These are phyloP conservation scores for Hemistola chrysoprasaria DNA, from an alignment of 2,888 invertebrate species.

Conservation along the genomic window DNA sequence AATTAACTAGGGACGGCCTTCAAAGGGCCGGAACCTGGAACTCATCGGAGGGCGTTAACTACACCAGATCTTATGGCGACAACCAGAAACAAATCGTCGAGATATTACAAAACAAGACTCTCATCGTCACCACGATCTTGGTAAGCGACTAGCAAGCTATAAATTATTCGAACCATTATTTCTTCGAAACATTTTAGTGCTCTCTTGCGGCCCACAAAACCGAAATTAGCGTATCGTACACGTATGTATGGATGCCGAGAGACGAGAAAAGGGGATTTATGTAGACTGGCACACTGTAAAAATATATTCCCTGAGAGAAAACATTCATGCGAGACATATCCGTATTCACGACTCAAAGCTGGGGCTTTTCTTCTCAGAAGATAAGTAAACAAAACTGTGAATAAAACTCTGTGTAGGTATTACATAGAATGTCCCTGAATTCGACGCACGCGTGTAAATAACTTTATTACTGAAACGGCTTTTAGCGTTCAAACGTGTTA, in stretches of 20 bases:
- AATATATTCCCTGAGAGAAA: conserved; percentile 47
- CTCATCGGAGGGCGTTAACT: conserved; percentile 93
- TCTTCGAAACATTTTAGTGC: conserved; percentile 48
- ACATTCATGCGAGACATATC: conserved; percentile 41
- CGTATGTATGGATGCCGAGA: conserved; percentile 41
- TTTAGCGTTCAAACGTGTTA: conserved; percentile 9
- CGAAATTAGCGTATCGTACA: conserved; percentile 56
- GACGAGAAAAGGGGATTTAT: conserved; percentile 45
- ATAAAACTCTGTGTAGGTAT: conserved; percentile 30
- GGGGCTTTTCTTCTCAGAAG: conserved; percentile 24
- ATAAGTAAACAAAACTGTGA: conserved; percentile 34
- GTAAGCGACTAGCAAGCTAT: conserved; percentile 79
- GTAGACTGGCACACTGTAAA: conserved; percentile 42
- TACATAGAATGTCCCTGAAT: conserved; percentile 27
- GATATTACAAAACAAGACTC: conserved; percentile 94
- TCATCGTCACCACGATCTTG: conserved; percentile 94
- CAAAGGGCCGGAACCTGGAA: conserved; percentile 95
- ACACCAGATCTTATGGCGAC: conserved; percentile 92
- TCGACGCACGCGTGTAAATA: conserved; percentile 34
- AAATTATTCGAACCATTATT: conserved; percentile 44
- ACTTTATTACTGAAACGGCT: conserved; percentile 17
- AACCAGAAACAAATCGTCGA: conserved; percentile 94
- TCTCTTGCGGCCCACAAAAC: conserved; percentile 52
- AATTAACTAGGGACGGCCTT: conserved; percentile 91
- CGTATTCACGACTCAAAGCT: conserved; percentile 43